Base-by-base conservation (phyloP, 1,140 invertebrate species). In the Steinernema khuongi region DNA sequence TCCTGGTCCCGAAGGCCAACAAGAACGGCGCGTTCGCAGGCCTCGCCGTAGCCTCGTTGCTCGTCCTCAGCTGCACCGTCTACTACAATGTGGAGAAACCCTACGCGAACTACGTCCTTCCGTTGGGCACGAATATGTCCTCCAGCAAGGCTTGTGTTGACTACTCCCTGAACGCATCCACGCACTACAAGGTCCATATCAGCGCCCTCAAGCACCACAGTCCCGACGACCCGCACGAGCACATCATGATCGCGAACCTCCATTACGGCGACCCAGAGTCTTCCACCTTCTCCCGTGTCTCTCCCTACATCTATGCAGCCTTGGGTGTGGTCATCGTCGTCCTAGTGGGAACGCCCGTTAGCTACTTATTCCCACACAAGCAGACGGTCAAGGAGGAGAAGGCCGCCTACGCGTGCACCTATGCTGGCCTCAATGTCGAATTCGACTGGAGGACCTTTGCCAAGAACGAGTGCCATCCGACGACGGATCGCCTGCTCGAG, bases 1-100 rank as follows among this genome's bases (percentile, higher is more conserved):
- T 79, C 28, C 75, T 87, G 17, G 85, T 86, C 73, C 85, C 85
- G 0, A 85, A 81, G 74, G 84, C 83, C 2, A 86, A 86, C 75
- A 80, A 80, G 69, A 81, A 80, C 29, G 85, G 72, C 32, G 72
- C 72, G 14, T 74, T 74, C 22, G 41, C 70, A 18, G 72, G 67
- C 0, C 19, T 74, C 0, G n/a, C 18, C n/a, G 41, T 71, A 7
- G 31, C 72, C 0, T n/a, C 29, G n/a, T 36, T 43, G 4, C 28
- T 74, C 7, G 50, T 60, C 50, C 7, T 74, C 1, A 41, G 17
- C 19, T 74, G 41, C n/a, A 29, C 72, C 1, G 28, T 74, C 7
- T 36, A 29, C 19, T 43, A 74, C 68, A 74, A 74, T 31, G 41
- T 74, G 29, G 67, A 74, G 43, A 70, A 72, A 32, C 72, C 72